Evolutionary conservation across 2,888 invertebrate genomes (phyloP).

Genomic region (Eupsilia transversa): DNA sequence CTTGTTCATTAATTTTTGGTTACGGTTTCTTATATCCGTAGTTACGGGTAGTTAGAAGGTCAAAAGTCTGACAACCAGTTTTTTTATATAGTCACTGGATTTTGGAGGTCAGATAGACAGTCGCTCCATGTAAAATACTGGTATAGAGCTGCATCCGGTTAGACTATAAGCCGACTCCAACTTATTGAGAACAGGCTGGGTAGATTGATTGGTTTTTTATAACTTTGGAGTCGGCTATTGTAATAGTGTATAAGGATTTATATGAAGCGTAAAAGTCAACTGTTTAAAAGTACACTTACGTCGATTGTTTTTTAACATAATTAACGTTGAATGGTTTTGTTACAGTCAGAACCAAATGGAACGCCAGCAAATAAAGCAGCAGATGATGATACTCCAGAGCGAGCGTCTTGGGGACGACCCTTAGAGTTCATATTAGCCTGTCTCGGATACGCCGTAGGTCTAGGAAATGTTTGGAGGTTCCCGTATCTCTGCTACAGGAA

Average conservation of each 20-base stretch:
- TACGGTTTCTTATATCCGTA: conserved; percentile 10
- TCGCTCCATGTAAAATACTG: no score
- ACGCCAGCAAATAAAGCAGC: conserved; percentile 60
- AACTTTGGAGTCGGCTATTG: background rate
- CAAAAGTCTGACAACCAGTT: no score
- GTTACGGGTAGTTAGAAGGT: no score
- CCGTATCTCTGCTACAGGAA: conserved; percentile 95
- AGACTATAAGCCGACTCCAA: no score
- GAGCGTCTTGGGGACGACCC: conserved; percentile 91
- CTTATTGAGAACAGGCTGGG: no score
- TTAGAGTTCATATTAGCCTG: conserved; percentile 94
- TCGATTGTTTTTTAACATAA: background rate
- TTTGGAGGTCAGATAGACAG: no score
- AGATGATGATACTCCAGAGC: conserved; percentile 72
- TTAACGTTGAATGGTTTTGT: conserved; percentile 51
- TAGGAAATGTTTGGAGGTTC: conserved; percentile 95
- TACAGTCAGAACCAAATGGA: conserved; percentile 74
- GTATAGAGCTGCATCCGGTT: no score
- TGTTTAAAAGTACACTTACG: background rate
- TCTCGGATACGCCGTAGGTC: conserved; percentile 94
- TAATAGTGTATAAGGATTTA: background rate
- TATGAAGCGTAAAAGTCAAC: background rate
- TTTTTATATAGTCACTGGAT: no score
- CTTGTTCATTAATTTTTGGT: conserved; percentile 54
- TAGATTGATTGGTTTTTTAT: conserved; percentile 1